phyloP scores from a whole-genome alignment of 2,888 invertebrate species.

The Temnothorax ravouxi region DNA sequence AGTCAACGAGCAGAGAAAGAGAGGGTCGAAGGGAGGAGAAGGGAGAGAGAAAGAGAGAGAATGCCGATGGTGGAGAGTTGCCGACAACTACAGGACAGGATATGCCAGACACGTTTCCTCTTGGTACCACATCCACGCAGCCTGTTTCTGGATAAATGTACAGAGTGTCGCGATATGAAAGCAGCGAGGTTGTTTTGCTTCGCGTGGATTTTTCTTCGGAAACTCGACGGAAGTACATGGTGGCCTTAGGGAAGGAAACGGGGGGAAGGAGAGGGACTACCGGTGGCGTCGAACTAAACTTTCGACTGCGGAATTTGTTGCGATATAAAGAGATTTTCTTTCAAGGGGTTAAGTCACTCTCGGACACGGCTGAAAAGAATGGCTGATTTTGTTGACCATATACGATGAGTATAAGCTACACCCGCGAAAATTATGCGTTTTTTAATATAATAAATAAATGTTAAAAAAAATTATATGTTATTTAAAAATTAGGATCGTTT shows the following conservation, averaged over 20 bases:
- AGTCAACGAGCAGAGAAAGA: slow-evolving; percentile 10
- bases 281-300: slow-evolving; percentile 48
- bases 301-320: slow-evolving; percentile 49
- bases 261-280: neutral
- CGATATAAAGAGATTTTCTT: slow-evolving; percentile 45
- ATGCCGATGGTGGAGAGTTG: slow-evolving; percentile 31
- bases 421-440: neutral
- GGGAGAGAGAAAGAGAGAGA: neutral
- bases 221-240: slow-evolving; percentile 36
- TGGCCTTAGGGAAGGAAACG: neutral
- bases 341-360: slow-evolving; percentile 18
- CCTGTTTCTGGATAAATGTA: slow-evolving; percentile 66
- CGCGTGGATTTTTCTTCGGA: slow-evolving; percentile 48
- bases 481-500: neutral
- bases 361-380: neutral
- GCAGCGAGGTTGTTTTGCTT: slow-evolving; percentile 48
- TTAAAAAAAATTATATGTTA: neutral
- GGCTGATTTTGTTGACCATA: neutral
- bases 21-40: neutral
- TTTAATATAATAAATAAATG: no score
- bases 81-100: slow-evolving; percentile 52
- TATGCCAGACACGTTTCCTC: slow-evolving; percentile 71
- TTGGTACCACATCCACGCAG: slow-evolving; percentile 67
- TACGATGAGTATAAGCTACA: neutral
- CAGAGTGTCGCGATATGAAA: slow-evolving; percentile 67